A percentile compares a stretch with the other conserved stretches of the same genome.
Conservation (phyloP, 2,888 invertebrate genomes). For the Dicycla oo region DNA sequence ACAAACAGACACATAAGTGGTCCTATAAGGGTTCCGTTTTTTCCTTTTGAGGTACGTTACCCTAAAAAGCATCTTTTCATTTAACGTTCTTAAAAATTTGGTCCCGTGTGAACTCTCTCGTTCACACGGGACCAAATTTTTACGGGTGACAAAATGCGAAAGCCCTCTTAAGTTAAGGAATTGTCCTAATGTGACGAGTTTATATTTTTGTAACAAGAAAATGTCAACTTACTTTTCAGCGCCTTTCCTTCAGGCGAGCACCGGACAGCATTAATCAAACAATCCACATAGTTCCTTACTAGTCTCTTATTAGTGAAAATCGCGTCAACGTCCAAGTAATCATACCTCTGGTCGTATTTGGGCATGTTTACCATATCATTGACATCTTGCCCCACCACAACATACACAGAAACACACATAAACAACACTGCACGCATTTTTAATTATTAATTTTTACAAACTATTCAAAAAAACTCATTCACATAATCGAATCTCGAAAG, state of each 20-base stretch:
- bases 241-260: conserved; percentile 94
- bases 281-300: conserved; percentile 93
- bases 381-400: conserved; percentile 78
- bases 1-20: too few relatives aligned
- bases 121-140: too few relatives aligned
- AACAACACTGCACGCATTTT: conserved; percentile 81
- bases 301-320: conserved; percentile 92
- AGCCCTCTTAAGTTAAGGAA: not conserved
- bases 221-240: conserved; percentile 92
- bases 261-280: conserved; percentile 92
- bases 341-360: conserved; percentile 91
- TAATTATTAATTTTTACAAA: conserved; percentile 31
- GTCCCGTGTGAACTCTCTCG: too few relatives aligned
- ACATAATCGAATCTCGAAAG: conserved; percentile 37
- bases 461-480: conserved; percentile 27
- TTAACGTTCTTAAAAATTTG: too few relatives aligned
- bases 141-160: too few relatives aligned
- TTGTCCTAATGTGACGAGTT: not conserved
- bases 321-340: conserved; percentile 92
- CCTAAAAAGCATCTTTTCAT: too few relatives aligned
- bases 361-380: conserved; percentile 81
- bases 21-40: too few relatives aligned
- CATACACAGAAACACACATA: conserved; percentile 76
- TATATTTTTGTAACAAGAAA: not conserved
- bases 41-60: too few relatives aligned